Evolutionary conservation across 2,888 invertebrate genomes (phyloP).

Genomic region (Zaprionus lineosus): DNA sequence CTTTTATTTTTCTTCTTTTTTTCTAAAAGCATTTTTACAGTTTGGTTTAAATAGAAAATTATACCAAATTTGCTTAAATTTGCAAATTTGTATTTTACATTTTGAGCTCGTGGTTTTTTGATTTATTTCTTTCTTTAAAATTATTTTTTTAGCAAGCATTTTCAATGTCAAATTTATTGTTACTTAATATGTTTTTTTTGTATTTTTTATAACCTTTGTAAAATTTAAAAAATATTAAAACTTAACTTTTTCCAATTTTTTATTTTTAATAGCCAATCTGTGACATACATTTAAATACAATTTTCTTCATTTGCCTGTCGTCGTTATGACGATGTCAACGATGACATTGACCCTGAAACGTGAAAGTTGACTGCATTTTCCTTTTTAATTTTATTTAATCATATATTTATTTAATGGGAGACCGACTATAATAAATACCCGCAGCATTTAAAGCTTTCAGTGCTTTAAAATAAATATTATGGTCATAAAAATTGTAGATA

Average conservation of each 20-base stretch:
- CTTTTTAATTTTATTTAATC: slow-evolving; percentile 3
- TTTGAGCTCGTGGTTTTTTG: no score
- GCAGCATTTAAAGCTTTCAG: background rate
- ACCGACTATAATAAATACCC: slow-evolving; percentile 27
- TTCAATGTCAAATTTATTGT: slow-evolving; percentile 32
- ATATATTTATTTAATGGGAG: slow-evolving; percentile 16
- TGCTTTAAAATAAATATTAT: background rate
- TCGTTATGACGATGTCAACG: slow-evolving; percentile 17
- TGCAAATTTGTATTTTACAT: no score
- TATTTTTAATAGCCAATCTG: slow-evolving; percentile 21
- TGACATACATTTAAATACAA: slow-evolving; percentile 41
- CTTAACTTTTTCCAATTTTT: no score
- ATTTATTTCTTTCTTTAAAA: slow-evolving; percentile 1
- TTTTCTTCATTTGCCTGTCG: slow-evolving; percentile 31
- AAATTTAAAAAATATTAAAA: slow-evolving; percentile 4
- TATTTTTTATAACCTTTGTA: slow-evolving; percentile 4
- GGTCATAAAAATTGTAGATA: background rate
- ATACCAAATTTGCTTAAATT: slow-evolving; percentile 45
- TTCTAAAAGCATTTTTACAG: slow-evolving; percentile 36
- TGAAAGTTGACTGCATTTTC: slow-evolving; percentile 25
- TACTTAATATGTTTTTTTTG: no score
- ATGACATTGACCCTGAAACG: slow-evolving; percentile 36
- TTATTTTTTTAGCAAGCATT: slow-evolving; percentile 17
- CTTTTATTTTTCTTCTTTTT: slow-evolving; percentile 24
- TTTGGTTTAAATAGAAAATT: slow-evolving; percentile 47